Conservation (phyloP, 1,140 invertebrate species). For the Contarinia nasturtii region DNA sequence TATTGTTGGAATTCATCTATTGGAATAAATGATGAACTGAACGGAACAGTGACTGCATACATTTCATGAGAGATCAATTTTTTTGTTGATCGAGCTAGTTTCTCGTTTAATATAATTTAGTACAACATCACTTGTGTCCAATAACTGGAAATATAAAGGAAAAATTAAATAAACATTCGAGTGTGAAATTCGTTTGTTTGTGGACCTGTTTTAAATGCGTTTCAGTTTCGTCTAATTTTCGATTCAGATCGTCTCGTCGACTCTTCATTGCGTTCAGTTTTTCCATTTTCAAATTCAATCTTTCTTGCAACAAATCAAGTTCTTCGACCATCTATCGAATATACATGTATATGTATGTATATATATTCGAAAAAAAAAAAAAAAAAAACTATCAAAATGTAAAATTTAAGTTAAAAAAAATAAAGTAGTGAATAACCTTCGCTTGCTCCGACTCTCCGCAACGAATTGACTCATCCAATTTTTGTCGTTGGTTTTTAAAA, state of each 20-base stretch:
- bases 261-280: background rate
- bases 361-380: background rate
- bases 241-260: background rate
- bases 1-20: too few relatives aligned
- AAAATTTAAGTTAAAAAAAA: background rate
- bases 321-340: background rate
- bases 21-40: too few relatives aligned
- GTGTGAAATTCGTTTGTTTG: background rate
- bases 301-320: background rate
- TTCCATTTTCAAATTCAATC: background rate
- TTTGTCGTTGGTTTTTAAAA: too few relatives aligned
- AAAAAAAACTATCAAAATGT: background rate
- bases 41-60: too few relatives aligned
- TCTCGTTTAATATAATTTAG: too few relatives aligned
- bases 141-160: background rate
- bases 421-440: background rate
- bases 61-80: too few relatives aligned
- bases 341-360: background rate
- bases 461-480: too few relatives aligned
- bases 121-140: too few relatives aligned
- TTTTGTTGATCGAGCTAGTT: too few relatives aligned
- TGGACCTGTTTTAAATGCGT: background rate
- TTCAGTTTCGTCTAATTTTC: background rate
- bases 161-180: background rate
- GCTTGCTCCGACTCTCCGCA: too few relatives aligned